Evolutionary conservation across 2,888 invertebrate species (phyloP), one percentile per base, ranked within the genome.

Genomic region (Rotaria socialis): DNA sequence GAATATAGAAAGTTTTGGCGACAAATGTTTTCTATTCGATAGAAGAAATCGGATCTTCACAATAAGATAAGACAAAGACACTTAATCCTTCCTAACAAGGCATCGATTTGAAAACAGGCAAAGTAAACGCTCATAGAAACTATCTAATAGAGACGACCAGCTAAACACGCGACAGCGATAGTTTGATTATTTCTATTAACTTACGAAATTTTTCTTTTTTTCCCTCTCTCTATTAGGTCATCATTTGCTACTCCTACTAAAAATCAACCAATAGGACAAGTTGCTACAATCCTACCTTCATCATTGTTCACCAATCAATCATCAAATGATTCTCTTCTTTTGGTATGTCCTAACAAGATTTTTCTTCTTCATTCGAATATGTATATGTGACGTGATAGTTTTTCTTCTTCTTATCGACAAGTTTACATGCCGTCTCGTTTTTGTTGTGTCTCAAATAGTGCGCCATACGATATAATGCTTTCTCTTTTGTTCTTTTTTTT

Each of bases 281-380:
- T 67, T 35, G 35, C 35, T 67, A 35, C 67, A 67, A 67, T 67
- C 67, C 19, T 67, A 67, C 67, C 67, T 67, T 67, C 67, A 67
- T 67, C 67, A 2, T 35, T 67, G 19, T 67, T 67, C 35, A 35
- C 35, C 35, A 67, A 35, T 35, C 67, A 35, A 67, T 67, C 35
- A 1, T 35, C 67, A 67, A 35, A 67, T 35, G 67, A 35, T 67
- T 67, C 67, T 67, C 67, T 14, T 67, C 67, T 67, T 35, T 35
- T 67, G 27, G 67, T 67, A 67, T 67, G 67, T 67, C 19, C 35
- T 67, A 27, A 67, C 19, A 35, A 35, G 35, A 67, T 67, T 35
- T 41, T 19, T 52, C 14, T 16, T 52, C 16, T 16, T 14, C 22
- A 5, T 22, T 22, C 3, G 3, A 24, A 56, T 56, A 56, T 56